Conservation (phyloP, 2,888 invertebrate species). For the Choristoneura rosaceana region DNA sequence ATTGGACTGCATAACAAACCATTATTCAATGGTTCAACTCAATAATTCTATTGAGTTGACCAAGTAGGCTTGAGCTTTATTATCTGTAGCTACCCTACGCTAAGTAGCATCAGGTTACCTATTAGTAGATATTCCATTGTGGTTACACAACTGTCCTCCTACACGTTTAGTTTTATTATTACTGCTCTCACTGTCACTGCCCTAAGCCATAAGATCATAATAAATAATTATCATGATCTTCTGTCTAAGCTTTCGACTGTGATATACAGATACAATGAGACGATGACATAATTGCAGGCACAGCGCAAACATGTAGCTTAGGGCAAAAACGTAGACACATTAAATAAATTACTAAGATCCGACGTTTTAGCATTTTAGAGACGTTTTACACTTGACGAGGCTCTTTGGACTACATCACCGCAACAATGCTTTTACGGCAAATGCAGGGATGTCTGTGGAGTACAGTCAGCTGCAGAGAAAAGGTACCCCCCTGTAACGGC, state of each 20-base stretch:
- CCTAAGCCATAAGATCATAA: conserved; percentile 30
- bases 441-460: neutral
- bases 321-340: conserved; percentile 15
- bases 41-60: conserved; percentile 4
- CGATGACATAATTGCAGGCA: conserved; percentile 35
- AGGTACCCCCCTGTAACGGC: no score
- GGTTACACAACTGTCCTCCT: conserved; percentile 36
- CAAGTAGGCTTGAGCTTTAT: conserved; percentile 16
- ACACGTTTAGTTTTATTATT: conserved; percentile 33
- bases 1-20: neutral
- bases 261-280: conserved; percentile 35
- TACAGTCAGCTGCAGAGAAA: no score
- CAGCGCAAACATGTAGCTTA: conserved; percentile 6
- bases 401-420: neutral
- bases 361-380: neutral
- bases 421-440: neutral
- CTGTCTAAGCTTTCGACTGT: conserved; percentile 29
- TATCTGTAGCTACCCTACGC: conserved; percentile 25
- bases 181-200: conserved; percentile 30
- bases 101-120: conserved; percentile 23
- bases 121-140: conserved; percentile 30
- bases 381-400: neutral
- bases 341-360: neutral
- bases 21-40: no score
- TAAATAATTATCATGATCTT: conserved; percentile 35